phyloP scores from a whole-genome alignment of 2,797 vertebrate genomes.

The Glyptemys insculpta region DNA sequence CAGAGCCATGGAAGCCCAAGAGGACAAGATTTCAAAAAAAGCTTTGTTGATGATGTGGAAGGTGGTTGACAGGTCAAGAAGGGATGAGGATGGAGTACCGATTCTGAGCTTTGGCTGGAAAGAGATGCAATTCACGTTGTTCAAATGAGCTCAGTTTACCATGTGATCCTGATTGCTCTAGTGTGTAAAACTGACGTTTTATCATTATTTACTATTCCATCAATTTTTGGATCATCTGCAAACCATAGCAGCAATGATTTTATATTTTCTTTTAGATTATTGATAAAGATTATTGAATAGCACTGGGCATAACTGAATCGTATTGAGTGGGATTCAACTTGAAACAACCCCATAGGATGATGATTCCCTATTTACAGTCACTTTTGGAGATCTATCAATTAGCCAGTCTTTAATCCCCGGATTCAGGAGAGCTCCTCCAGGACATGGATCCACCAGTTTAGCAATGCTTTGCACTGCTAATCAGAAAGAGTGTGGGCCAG shows the following conservation, averaged over 20 bases:
- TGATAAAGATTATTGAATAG: neutral
- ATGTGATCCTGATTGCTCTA: neutral
- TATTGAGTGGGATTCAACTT: neutral
- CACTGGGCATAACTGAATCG: conserved; percentile 2
- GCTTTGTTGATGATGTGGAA: neutral
- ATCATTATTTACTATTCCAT: neutral
- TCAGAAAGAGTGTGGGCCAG: neutral
- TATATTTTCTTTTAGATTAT: neutral
- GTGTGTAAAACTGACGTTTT: neutral
- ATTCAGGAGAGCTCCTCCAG: neutral
- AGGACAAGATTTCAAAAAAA: neutral
- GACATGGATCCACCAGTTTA: neutral
- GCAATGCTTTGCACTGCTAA: neutral
- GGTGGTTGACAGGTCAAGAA: neutral
- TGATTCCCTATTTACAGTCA: neutral
- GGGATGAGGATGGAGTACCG: neutral
- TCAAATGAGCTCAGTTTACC: neutral
- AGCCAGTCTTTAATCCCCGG: neutral
- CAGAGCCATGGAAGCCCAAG: neutral
- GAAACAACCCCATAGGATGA: neutral
- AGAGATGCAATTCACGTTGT: neutral
- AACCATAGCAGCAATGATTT: neutral
- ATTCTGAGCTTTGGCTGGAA: neutral
- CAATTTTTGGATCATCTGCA: neutral
- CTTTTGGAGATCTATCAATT: neutral